Conservation (phyloP, 2,888 invertebrate genomes). For the Agapostemon virescens region DNA sequence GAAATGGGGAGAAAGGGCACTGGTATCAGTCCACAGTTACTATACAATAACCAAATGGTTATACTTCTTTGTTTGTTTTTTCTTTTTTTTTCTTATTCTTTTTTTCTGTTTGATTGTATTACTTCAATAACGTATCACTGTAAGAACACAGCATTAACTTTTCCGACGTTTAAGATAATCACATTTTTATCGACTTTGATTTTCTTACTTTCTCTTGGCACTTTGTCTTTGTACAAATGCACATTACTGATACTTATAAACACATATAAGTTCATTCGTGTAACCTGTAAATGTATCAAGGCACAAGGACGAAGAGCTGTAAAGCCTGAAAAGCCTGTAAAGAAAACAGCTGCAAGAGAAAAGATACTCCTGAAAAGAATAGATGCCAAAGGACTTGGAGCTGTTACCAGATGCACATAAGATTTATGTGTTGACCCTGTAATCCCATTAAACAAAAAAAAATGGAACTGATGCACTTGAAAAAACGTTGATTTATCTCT, state of each 20-base stretch:
- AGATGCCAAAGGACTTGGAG: slow-evolving; percentile 66
- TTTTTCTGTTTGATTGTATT: slow-evolving; percentile 54
- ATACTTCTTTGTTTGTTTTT: slow-evolving; percentile 57
- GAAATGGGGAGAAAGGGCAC: slow-evolving; percentile 80
- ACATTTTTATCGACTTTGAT: slow-evolving; percentile 59
- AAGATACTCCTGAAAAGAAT: slow-evolving; percentile 73
- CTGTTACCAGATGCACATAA: slow-evolving; percentile 73
- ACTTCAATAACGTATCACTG: slow-evolving; percentile 64
- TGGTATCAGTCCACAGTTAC: slow-evolving; percentile 79
- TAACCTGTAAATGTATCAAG: slow-evolving; percentile 74
- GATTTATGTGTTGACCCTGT: slow-evolving; percentile 73
- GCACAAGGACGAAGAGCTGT: slow-evolving; percentile 73
- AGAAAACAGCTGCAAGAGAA: slow-evolving; percentile 79
- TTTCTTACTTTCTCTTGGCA: slow-evolving; percentile 60
- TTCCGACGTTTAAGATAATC: slow-evolving; percentile 54
- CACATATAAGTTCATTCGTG: slow-evolving; percentile 65
- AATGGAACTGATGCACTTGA: slow-evolving; percentile 55
- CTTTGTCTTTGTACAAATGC: slow-evolving; percentile 61
- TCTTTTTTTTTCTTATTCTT: slow-evolving; percentile 48
- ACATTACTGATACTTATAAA: slow-evolving; percentile 62
- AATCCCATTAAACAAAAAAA: slow-evolving; percentile 66
- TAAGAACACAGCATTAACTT: slow-evolving; percentile 62
- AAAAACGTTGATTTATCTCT: slow-evolving; percentile 67
- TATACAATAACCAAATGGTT: slow-evolving; percentile 67
- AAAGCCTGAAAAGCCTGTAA: slow-evolving; percentile 80